Evolutionary conservation across 2,797 vertebrate species (phyloP), one percentile per base, ranked within the genome.

Genomic region (Odontamblyopus lacepedii): DNA sequence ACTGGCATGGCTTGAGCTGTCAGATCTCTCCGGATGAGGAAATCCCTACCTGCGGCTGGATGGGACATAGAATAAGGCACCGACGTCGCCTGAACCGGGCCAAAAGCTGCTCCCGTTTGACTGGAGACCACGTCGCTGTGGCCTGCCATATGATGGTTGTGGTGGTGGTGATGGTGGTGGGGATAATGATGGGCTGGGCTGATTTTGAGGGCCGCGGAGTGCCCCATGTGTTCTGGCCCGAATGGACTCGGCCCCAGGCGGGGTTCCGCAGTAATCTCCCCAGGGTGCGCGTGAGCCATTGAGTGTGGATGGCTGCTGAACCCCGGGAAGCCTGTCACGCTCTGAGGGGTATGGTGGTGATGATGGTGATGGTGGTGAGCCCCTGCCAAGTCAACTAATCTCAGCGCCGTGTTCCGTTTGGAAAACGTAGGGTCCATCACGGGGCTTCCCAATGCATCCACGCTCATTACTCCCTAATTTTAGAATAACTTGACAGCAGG

Each of bases 101-200:
- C 94, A 93, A 96, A 95, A 80, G 93, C 95, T 95, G 93, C 95
- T 95, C 94, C 95, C 90, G 94, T 94, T 94, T 95, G 95, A 95
- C 94, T 95, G 94, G 95, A 96, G 94, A 95, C 93, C 94, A 95
- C 94, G 92, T 95, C 95, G 80, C 93, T 93, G 89, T 94, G 96
- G 95, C 95, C 96, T 96, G 96, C 94, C 95, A 93, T 95, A 93
- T 95, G 96, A 93, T 93, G 93, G 95, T 94, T 95, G 95, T 95
- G 95, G 92, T 95, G 94, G 90, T 95, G 94, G 91, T 95, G 95
- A 91, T 94, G 95, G 91, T 94, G 95, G 91, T 95, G 90, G 92
- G 95, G 94, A 87, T 93, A 95, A 93, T 95, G 95, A 95, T 95
- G 96, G 94, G 94, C 95, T 95, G 94, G 95, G 94, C 94, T 94